Conservation (phyloP, 1,140 invertebrate genomes). For the Carposina sasakii region DNA sequence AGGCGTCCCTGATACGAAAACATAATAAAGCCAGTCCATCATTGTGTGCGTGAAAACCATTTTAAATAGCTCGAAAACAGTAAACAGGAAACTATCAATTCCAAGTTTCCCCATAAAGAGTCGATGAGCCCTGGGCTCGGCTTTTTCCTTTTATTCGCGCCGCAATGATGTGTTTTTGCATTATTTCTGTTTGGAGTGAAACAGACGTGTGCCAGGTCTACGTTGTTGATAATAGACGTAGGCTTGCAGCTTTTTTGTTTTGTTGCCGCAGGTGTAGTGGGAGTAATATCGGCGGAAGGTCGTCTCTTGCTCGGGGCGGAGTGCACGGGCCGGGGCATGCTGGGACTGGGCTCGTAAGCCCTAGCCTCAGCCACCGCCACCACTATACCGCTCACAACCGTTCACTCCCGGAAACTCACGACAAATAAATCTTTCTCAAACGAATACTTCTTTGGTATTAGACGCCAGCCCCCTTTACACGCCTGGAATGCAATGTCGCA, state of each 20-base stretch:
- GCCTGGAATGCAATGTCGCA: constrained; percentile 67
- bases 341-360: constrained; percentile 50
- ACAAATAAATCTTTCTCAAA: constrained; percentile 61
- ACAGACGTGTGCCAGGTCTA: constrained; percentile 16
- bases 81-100: constrained; percentile 55
- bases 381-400: constrained; percentile 42
- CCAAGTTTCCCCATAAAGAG: constrained; percentile 55
- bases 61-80: constrained; percentile 48
- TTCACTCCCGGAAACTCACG: constrained; percentile 56
- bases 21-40: constrained; percentile 37
- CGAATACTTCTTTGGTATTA: constrained; percentile 60
- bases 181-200: constrained; percentile 25
- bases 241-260: constrained; percentile 69
- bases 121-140: constrained; percentile 36
- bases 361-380: constrained; percentile 31
- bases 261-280: constrained; percentile 70
- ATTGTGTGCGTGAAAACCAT: constrained; percentile 53
- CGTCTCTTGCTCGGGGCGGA: constrained; percentile 63
- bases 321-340: constrained; percentile 54
- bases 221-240: constrained; percentile 28
- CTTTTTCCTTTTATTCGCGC: constrained; percentile 30
- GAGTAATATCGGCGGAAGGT: constrained; percentile 65
- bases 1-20: constrained; percentile 34
- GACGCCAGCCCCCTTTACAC: constrained; percentile 45
- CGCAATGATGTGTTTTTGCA: constrained; percentile 35